A percentile compares a stretch with the other conserved stretches of the same genome.
Conservation (phyloP, 2,797 vertebrate genomes). For the Furcifer pardalis region DNA sequence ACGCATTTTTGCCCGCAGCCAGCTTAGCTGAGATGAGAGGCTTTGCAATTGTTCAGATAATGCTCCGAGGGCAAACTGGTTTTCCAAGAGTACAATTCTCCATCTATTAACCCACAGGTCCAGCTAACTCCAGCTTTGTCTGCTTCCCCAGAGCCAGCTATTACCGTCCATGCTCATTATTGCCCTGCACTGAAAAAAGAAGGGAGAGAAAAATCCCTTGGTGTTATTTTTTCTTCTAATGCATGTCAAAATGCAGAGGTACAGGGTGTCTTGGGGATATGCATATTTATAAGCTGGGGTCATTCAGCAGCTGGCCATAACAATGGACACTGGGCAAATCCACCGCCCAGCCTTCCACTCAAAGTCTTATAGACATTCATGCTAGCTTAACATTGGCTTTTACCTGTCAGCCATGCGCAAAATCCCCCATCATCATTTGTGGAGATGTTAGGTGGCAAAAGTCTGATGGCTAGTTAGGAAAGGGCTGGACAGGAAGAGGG, state of each 20-base stretch:
- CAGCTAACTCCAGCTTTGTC: constrained; percentile 45
- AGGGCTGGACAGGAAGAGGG: background rate
- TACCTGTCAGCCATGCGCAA: background rate
- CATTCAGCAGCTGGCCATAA: background rate
- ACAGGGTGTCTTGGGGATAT: background rate
- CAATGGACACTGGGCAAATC: background rate
- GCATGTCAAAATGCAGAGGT: constrained; percentile 16
- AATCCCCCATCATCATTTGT: background rate
- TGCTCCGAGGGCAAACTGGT: constrained; percentile 55
- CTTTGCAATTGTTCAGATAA: constrained; percentile 56
- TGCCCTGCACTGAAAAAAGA: background rate
- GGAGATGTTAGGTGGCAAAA: background rate
- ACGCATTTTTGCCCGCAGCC: constrained; percentile 37
- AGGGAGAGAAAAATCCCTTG: constrained; percentile 17
- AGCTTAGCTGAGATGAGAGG: constrained; percentile 60
- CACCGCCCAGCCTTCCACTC: background rate
- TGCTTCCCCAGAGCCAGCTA: constrained; percentile 41
- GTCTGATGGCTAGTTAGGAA: background rate
- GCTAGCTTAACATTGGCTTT: background rate
- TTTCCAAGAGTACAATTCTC: constrained; percentile 60
- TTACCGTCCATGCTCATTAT: constrained; percentile 9
- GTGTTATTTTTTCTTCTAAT: constrained; percentile 12
- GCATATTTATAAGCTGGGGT: background rate
- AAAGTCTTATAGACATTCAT: background rate
- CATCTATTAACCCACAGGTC: constrained; percentile 61